Evolutionary conservation across 2,888 invertebrate species (phyloP), one percentile per base, ranked within the genome.

Genomic region (Agonopterix arenella): DNA sequence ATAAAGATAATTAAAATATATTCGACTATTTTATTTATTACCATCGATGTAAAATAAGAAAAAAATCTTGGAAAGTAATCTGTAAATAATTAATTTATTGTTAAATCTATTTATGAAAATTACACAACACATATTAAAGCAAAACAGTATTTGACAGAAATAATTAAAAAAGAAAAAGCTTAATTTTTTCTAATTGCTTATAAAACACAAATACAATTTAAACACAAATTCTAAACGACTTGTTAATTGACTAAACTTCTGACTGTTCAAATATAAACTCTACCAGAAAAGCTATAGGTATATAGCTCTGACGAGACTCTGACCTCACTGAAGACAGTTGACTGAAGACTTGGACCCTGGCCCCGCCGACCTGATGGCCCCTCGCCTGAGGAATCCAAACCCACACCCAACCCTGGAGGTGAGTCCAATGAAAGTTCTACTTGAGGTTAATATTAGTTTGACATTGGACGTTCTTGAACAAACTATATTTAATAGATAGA

Each of bases 361-460:
- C 57, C 63, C 60, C 68, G 75, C 74, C 77, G 70, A 67, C 71
- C 70, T 73, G 76, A 76, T 28, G 75, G 63, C 63, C 73, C 69
- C 54, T 61, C 71, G 76, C 73, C 63, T 75, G 66, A 45, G 46
- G 49, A 48, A 13, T 71, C 75, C 73, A 80, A 73, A 65, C 63
- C 79, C 72, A 73, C 73, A 71, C 72, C 72, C 77, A 76, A 73
- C 61, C 67, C 73, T 59, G 58, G 68, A 78, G 86, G 86, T 86
- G 84, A 86, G 86, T 86, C 56, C 60, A 60, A 48, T 55, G 57
- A 64, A 65, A 64, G 62, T 61, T 66, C 8, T 44, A 49, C 9
- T 50, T 11, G 10, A 43, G 11, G 11, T 11, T 11, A 43, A 43
- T 43, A 40, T 44, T 44, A 28, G 18, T 45, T 9, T 45, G 18